Evolutionary conservation across 2,113 vertebrate species (phyloP).

Genomic region (Tachysurus fulvidraco): DNA sequence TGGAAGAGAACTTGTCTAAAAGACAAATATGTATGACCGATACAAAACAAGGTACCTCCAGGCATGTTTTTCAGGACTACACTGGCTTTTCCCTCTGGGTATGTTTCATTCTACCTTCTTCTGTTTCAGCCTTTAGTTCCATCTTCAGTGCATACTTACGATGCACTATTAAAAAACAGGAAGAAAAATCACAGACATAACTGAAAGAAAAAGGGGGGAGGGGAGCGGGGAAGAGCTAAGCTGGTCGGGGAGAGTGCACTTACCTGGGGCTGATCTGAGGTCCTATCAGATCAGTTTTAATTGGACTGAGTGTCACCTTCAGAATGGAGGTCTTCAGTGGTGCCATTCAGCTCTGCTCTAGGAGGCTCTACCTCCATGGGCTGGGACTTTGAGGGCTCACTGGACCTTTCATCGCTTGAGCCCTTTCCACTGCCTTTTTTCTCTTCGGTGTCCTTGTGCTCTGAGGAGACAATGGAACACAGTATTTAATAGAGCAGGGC

Average conservation of each 20-base stretch:
- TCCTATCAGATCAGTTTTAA: constrained; percentile 99
- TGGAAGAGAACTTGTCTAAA: constrained; percentile 65
- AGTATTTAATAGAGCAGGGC: background rate
- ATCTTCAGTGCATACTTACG: constrained; percentile 99
- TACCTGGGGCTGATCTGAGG: constrained; percentile 99
- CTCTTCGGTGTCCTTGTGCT: constrained; percentile 92
- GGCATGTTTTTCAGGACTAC: constrained; percentile 98
- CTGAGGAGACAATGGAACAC: constrained; percentile 63
- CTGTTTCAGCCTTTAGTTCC: constrained; percentile 93
- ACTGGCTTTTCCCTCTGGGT: constrained; percentile 98
- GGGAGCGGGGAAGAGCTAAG: constrained; percentile 78
- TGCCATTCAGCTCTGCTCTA: constrained; percentile 93
- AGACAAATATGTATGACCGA: constrained; percentile 69
- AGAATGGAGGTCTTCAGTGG: constrained; percentile 97
- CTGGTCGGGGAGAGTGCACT: constrained; percentile 85
- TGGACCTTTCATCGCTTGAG: constrained; percentile 83
- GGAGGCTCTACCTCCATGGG: constrained; percentile 86
- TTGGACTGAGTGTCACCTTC: constrained; percentile 99
- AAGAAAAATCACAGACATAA: constrained; percentile 73
- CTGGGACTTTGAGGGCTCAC: constrained; percentile 83
- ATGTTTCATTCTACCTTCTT: constrained; percentile 93
- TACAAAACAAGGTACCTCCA: constrained; percentile 97
- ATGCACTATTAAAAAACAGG: constrained; percentile 98
- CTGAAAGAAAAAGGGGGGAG: constrained; percentile 83
- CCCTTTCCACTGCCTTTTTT: constrained; percentile 89